These are phyloP conservation scores for Bucco capensis DNA, from an alignment of 2,113 vertebrate genomes.

Conservation along the genomic window DNA sequence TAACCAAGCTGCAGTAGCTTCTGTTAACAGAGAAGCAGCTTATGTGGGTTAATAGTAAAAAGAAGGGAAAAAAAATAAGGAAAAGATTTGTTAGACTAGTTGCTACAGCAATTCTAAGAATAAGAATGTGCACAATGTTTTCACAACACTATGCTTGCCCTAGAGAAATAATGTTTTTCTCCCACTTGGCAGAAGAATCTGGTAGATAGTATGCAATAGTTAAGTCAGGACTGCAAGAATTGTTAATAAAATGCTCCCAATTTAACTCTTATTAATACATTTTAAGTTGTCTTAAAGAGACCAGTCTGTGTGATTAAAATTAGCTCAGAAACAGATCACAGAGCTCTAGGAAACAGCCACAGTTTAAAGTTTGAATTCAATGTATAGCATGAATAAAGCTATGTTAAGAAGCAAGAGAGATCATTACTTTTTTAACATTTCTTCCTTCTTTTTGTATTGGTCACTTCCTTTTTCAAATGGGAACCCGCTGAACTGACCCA, in stretches of 20 bases:
- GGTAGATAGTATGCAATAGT: neutral
- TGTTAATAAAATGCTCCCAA: neutral
- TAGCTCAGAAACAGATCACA: neutral
- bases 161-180: neutral
- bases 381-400: neutral
- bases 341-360: neutral
- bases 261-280: neutral
- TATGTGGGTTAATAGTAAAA: neutral
- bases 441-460: slow-evolving; percentile 86
- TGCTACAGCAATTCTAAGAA: neutral
- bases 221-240: neutral
- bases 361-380: neutral
- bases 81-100: neutral
- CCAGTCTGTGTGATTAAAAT: neutral
- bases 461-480: slow-evolving; percentile 86
- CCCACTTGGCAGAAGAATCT: neutral
- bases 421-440: slow-evolving; percentile 88
- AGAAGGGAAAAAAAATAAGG: neutral
- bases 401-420: neutral
- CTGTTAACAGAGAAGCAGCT: neutral
- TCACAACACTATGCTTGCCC: neutral
- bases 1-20: neutral
- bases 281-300: neutral
- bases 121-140: neutral
- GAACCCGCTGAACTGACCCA: slow-evolving; percentile 94